Percentiles rank a stretch among this genome's conserved stretches.
phyloP scores from a whole-genome alignment of 2,888 invertebrate genomes.

The Ommatoiulus sabulosus region DNA sequence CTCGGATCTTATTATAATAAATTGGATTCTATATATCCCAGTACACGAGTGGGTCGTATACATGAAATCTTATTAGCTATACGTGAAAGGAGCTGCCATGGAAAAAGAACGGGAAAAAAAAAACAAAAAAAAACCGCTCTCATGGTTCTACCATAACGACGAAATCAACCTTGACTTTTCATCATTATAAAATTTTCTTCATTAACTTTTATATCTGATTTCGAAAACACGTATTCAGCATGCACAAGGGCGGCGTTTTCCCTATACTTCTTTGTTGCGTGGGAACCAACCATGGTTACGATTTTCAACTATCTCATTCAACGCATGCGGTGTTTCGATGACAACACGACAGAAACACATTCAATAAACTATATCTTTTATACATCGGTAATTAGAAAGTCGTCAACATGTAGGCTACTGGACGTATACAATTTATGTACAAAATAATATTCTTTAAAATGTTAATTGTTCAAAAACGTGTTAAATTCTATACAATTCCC shows the following conservation, averaged over 20 bases:
- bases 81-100: slow-evolving; percentile 11
- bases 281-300: slow-evolving; percentile 39
- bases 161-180: slow-evolving; percentile 49
- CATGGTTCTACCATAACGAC: slow-evolving; percentile 30
- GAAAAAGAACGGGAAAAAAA: not conserved
- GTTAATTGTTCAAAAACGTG: not conserved
- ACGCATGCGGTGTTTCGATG: slow-evolving; percentile 3
- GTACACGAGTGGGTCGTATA: slow-evolving; percentile 11
- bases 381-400: not conserved
- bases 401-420: not conserved
- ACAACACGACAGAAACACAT: not conserved
- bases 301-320: slow-evolving; percentile 8
- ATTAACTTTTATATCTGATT: slow-evolving; percentile 35
- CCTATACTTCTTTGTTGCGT: slow-evolving; percentile 25
- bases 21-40: not conserved
- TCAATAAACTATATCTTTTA: not conserved
- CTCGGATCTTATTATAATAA: slow-evolving; percentile 48
- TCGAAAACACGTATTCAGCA: slow-evolving; percentile 37
- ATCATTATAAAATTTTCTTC: slow-evolving; percentile 47
- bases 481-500: too few species aligned
- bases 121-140: not conserved
- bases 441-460: not conserved
- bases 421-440: not conserved
- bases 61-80: slow-evolving; percentile 8
- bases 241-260: slow-evolving; percentile 9